Base-by-base conservation (phyloP, 2,888 invertebrate species). In the Eristalis arbustorum region DNA sequence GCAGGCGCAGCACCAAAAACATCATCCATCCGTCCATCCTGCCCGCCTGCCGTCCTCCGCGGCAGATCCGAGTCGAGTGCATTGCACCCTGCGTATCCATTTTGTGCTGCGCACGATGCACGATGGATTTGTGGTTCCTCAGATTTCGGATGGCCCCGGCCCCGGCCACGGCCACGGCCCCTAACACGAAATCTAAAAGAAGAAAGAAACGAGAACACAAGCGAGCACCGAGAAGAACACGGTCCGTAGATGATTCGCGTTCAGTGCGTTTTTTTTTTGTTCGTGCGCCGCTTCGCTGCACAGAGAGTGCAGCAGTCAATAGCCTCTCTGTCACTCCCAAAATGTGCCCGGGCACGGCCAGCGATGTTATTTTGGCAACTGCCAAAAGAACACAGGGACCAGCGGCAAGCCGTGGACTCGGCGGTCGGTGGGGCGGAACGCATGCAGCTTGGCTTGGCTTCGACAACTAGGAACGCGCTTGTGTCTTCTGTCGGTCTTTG, bases 81-180 rank as follows among this genome's bases (percentile, higher is more conserved):
- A 85, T 78, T 85, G 85, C 85, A 81, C 85, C 66, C 82, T 64
- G 31, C 63, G 73, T 80, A 80, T 80, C 80, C 80, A 84, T 84
- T 84, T 76, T 72, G 72, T 69, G 61, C 69, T 71, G 61, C 64
- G 62, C 64, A 81, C 74, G 73, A 72, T 59, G 73, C 71, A 57
- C 49, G 72, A 67, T 28, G 72, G 71, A 28, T 75, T 56, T 75
- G 75, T 76, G 77, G 81, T 81, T 85, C 85, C 77, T 82, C 82
- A 82, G 81, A 81, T 81, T 82, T 85, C 85, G 66, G 66, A 71
- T 49, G 25, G 25, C 22, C n/a, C n/a, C n/a, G n/a, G n/a, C n/a
- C n/a, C n/a, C n/a, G n/a, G n/a, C n/a, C n/a, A n/a, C n/a, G n/a
- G n/a, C n/a, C n/a, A n/a, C n/a, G n/a, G n/a, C n/a, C 85, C 73